Conservation (phyloP, 2,113 vertebrate species). For the Athene cunicularia region DNA sequence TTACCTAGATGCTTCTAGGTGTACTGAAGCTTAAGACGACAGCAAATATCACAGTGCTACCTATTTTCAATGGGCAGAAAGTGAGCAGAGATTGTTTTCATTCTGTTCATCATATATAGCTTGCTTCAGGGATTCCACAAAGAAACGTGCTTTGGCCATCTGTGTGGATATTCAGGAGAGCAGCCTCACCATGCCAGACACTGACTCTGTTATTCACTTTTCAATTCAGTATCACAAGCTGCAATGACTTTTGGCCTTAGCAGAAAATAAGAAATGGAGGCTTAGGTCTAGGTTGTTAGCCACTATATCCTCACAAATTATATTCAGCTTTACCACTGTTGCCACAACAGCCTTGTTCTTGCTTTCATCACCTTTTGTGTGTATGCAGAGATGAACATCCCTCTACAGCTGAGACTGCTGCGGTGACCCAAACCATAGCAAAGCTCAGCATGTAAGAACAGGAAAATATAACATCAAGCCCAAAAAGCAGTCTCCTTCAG, state of each 20-base stretch:
- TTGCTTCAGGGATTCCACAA: not conserved
- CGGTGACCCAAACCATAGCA: accelerated
- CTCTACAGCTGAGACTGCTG: not conserved
- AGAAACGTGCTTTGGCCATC: not conserved
- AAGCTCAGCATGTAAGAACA: not conserved
- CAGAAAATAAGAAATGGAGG: not conserved
- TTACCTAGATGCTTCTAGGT: not conserved
- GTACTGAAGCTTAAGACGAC: not conserved
- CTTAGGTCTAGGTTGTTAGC: not conserved
- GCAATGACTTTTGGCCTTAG: not conserved
- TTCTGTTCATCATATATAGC: not conserved
- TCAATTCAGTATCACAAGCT: not conserved
- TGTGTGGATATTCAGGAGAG: not conserved
- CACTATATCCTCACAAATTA: not conserved
- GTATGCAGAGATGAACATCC: not conserved
- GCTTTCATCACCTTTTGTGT: not conserved
- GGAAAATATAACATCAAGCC: not conserved
- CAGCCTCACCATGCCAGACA: not conserved
- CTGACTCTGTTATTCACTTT: not conserved
- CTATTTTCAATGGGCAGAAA: not conserved
- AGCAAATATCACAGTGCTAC: not conserved
- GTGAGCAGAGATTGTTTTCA: accelerated
- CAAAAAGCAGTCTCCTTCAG: accelerated
- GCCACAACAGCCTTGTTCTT: not conserved
- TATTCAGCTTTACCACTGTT: not conserved